A percentile compares a stretch with the other conserved stretches of the same genome.
These are phyloP conservation scores for Megalopta genalis DNA, from an alignment of 1,140 invertebrate species.

Conservation along the genomic window DNA sequence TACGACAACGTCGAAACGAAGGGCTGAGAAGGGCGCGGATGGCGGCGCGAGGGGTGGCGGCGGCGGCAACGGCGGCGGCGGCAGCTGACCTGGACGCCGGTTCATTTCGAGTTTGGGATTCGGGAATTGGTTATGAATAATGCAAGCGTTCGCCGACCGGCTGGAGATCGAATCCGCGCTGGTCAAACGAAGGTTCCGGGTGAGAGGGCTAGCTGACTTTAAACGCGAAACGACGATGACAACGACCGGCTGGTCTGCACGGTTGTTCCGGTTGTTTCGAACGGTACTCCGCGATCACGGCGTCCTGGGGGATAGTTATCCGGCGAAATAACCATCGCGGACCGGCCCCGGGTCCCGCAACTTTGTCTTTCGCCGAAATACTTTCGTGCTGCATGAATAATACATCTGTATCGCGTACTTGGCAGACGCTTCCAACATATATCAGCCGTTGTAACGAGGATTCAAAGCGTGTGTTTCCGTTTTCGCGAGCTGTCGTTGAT, in stretches of 20 bases:
- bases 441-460: conserved; percentile 46
- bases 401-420: conserved; percentile 53
- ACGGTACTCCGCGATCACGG: conserved; percentile 28
- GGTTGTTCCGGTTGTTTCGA: conserved; percentile 52
- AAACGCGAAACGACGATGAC: conserved; percentile 55
- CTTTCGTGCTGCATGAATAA: conserved; percentile 56
- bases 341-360: conserved; percentile 26
- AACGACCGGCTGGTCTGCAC: not conserved
- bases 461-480: conserved; percentile 44
- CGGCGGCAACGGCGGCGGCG: conserved; percentile 16
- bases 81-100: conserved; percentile 60
- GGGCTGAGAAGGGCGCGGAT: conserved; percentile 8
- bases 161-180: conserved; percentile 65
- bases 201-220: conserved; percentile 56
- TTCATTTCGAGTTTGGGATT: conserved; percentile 67
- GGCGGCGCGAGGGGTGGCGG: conserved; percentile 20
- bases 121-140: conserved; percentile 71
- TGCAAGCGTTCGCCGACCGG: conserved; percentile 62
- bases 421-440: conserved; percentile 38
- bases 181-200: conserved; percentile 64
- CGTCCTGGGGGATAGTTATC: conserved; percentile 57
- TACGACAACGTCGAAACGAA: conserved; percentile 34
- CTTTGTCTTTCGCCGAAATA: conserved; percentile 53
- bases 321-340: conserved; percentile 46
- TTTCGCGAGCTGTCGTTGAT: conserved; percentile 40